phyloP scores from a whole-genome alignment of 2,888 invertebrate genomes.

The Cephonodes hylas region DNA sequence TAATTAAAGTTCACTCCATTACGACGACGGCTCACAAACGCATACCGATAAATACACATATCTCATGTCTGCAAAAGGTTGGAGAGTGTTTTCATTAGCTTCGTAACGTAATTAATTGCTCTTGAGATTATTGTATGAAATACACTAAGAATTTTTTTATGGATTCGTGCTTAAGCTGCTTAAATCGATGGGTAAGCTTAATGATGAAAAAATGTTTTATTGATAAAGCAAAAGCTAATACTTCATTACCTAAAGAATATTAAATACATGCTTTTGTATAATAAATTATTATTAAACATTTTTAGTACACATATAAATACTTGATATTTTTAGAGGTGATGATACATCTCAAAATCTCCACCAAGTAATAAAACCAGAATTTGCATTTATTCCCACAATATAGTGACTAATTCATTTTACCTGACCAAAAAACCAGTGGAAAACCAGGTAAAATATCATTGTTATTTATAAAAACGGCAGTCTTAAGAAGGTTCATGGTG shows the following conservation, averaged over 20 bases:
- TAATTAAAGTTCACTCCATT: neutral
- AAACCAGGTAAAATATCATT: neutral
- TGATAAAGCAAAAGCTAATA: too few relatives aligned
- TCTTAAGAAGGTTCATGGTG: neutral
- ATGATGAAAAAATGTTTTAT: too few relatives aligned
- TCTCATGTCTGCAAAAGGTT: neutral
- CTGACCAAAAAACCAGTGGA: neutral
- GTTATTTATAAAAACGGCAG: neutral
- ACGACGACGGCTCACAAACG: neutral
- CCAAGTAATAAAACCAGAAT: neutral
- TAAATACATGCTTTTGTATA: too few relatives aligned
- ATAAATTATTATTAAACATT: too few relatives aligned
- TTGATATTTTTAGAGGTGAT: too few relatives aligned
- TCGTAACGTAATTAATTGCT: neutral
- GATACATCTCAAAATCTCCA: neutral
- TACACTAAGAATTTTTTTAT: too few relatives aligned
- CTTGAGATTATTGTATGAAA: neutral
- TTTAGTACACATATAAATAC: too few relatives aligned
- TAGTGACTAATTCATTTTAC: neutral
- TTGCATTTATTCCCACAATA: conserved; percentile 8
- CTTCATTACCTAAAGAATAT: too few relatives aligned
- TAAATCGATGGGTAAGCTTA: too few relatives aligned
- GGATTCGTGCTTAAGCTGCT: neutral
- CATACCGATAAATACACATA: neutral
- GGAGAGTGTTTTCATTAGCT: neutral